Percentiles rank a stretch among this genome's conserved stretches.
These are phyloP conservation scores for Lysandra bellargus DNA, from an alignment of 2,888 invertebrate species.

Conservation along the genomic window DNA sequence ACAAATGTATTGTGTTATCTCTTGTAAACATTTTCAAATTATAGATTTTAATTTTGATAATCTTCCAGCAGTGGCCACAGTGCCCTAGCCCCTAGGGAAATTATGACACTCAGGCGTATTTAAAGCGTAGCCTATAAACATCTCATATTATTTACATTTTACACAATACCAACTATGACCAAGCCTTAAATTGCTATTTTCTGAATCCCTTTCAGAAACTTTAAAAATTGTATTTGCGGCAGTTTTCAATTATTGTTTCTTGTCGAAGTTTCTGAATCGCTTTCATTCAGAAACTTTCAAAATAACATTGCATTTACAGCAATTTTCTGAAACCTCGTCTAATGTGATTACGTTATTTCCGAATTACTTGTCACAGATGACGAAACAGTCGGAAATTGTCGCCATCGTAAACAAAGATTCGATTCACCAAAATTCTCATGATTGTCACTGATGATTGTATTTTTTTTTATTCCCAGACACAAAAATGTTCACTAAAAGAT, in stretches of 20 bases:
- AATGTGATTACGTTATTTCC: neutral
- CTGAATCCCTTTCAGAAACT: neutral
- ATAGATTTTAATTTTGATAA: conserved; percentile 67
- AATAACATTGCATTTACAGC: neutral
- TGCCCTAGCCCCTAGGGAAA: conserved; percentile 61
- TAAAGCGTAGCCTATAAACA: neutral
- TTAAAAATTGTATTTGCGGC: neutral
- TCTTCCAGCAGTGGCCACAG: conserved; percentile 47
- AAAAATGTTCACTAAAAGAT: neutral
- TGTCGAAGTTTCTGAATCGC: neutral
- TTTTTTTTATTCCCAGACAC: neutral
- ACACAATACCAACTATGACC: neutral
- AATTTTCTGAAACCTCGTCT: neutral
- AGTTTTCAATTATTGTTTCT: too few species aligned
- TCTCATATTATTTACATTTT: neutral
- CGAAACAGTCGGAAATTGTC: conserved; percentile 1
- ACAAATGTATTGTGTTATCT: neutral
- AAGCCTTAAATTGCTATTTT: too few species aligned
- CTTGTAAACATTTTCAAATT: conserved; percentile 36
- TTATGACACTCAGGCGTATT: conserved; percentile 43
- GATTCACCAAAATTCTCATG: neutral
- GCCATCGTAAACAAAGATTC: neutral
- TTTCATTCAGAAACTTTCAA: neutral
- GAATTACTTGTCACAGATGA: neutral
- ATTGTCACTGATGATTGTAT: neutral